Percentiles rank a stretch among this genome's conserved stretches.
phyloP scores from a whole-genome alignment of 92 coral and sea anemone genomes.

The Phenganax marumi region DNA sequence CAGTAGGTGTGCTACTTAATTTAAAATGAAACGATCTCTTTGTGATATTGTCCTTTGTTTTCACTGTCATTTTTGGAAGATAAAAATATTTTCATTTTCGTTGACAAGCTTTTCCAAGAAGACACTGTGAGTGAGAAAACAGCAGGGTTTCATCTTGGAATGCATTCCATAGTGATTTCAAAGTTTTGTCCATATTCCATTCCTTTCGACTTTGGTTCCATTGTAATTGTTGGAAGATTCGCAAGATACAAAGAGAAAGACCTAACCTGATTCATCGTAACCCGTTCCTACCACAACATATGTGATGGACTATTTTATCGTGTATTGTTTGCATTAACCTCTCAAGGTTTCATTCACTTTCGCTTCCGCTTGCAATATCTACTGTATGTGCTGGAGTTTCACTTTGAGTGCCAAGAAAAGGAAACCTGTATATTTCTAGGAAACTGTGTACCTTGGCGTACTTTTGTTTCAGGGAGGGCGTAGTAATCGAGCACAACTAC shows the following conservation, averaged over 20 bases:
- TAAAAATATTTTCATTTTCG: background rate
- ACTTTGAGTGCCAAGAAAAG: slow-evolving; percentile 7
- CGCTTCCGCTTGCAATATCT: slow-evolving; percentile 14
- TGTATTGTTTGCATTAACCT: background rate
- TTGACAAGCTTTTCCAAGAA: background rate
- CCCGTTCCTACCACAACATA: too few relatives aligned
- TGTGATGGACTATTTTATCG: too few relatives aligned
- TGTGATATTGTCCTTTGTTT: background rate
- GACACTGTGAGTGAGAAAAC: background rate
- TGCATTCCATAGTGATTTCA: too few relatives aligned
- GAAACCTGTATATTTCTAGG: background rate
- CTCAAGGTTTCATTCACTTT: background rate
- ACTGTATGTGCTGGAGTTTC: background rate
- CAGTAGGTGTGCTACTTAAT: background rate
- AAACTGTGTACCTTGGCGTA: background rate
- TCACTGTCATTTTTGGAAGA: background rate
- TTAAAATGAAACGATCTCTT: background rate
- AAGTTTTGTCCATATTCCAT: too few relatives aligned
- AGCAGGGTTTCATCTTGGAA: too few relatives aligned
- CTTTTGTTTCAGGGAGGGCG: background rate
- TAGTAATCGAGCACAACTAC: background rate
- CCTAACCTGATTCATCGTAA: too few relatives aligned
- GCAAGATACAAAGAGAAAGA: too few relatives aligned
- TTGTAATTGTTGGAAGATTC: too few relatives aligned
- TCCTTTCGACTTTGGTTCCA: too few relatives aligned